Evolutionary conservation across 2,113 vertebrate genomes (phyloP), one percentile per base, ranked within the genome.

Genomic region (Myrmecobius fasciatus): DNA sequence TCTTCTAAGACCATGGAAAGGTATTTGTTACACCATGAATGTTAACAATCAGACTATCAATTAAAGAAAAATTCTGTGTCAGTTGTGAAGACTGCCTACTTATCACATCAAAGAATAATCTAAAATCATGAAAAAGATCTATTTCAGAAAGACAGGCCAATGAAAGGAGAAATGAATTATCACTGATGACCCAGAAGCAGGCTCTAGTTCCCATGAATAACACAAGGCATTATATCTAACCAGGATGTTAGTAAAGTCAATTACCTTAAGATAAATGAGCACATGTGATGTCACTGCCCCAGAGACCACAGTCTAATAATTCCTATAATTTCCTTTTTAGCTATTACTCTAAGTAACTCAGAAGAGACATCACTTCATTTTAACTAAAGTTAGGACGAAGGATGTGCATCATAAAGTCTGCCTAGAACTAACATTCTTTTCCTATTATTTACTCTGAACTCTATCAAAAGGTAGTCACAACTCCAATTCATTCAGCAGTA

Each of bases 401-500:
- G 89, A 91, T 94, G 28, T 46, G 11, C 92, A 95, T 52, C 67
- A 43, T 53, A n/a, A 52, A 89, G 20, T 46, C 43, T 46, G 56
- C 67, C 67, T 92, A 48, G n/a, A 56, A 91, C 26, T 93, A 25
- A 88, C 9, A 51, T 0, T 56, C 94, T 92, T 92, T 91, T 49
- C 26, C 89, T 93, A 92, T 92, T n/a, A 91, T 36, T 96, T 92
- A 90, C n/a, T 94, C 91, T 94, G 88, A 92, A 90, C 94, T 95
- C 89, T 48, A 89, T 92, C 89, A 94, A 94, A 94, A 46, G 51
- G 75, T 54, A 91, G 67, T n/a, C 95, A 75, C 92, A 92, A 91
- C 94, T 96, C 96, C 67, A 36, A 89, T 92, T 54, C 60, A 95
- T 89, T 95, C 94, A 91, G 94, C 36, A 93, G 54, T 89, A 92